A percentile compares a stretch with the other conserved stretches of the same genome.
Conservation (phyloP, 2,888 invertebrate genomes). For the Stenurella melanura region DNA sequence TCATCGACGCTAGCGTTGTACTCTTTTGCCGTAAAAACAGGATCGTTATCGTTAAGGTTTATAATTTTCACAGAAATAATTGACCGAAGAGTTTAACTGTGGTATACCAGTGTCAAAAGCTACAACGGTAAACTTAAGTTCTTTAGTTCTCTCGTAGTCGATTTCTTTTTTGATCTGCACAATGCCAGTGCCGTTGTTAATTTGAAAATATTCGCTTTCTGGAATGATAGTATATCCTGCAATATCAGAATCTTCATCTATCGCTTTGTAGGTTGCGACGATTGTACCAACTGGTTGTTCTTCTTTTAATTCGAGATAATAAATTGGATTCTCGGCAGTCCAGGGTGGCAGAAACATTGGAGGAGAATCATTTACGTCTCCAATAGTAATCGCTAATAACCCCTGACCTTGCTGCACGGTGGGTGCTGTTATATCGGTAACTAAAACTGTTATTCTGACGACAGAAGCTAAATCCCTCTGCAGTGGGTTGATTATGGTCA, state of each 20-base stretch:
- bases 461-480: slow-evolving; percentile 83
- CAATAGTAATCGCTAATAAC: slow-evolving; percentile 80
- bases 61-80: slow-evolving; percentile 84
- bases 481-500: slow-evolving; percentile 79
- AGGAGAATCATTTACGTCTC: slow-evolving; percentile 82
- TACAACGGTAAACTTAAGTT: slow-evolving; percentile 85
- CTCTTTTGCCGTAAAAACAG: slow-evolving; percentile 80
- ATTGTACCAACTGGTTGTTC: slow-evolving; percentile 88
- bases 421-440: slow-evolving; percentile 88
- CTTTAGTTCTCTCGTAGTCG: slow-evolving; percentile 88
- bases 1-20: slow-evolving; percentile 86
- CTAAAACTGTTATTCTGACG: slow-evolving; percentile 85
- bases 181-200: slow-evolving; percentile 87
- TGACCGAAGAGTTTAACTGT: slow-evolving; percentile 85
- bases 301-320: slow-evolving; percentile 83
- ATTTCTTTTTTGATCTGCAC: slow-evolving; percentile 86
- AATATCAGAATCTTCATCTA: slow-evolving; percentile 89
- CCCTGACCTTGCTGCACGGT: slow-evolving; percentile 86
- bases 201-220: slow-evolving; percentile 84
- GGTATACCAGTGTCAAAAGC: slow-evolving; percentile 93
- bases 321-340: slow-evolving; percentile 79
- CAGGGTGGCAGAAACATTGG: slow-evolving; percentile 85
- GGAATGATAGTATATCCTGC: slow-evolving; percentile 83
- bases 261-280: slow-evolving; percentile 85
- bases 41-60: slow-evolving; percentile 93